A percentile compares a stretch with the other conserved stretches of the same genome.
Conservation (phyloP, 2,888 invertebrate genomes). For the Cantharis rufa region DNA sequence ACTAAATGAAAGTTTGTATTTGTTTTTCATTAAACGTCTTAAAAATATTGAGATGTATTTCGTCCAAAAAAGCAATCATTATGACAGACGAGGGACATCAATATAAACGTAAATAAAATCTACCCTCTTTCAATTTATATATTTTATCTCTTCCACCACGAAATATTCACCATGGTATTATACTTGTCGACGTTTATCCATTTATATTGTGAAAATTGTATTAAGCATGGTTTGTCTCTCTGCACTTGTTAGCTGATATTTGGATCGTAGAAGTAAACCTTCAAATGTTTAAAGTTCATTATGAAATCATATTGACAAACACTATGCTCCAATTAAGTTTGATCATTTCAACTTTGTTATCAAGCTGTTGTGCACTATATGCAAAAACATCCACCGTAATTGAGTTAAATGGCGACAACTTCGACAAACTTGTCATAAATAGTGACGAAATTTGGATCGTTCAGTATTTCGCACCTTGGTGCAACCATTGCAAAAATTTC, state of each 20-base stretch:
- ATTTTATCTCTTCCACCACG: constrained; percentile 27
- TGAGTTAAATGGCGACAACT: constrained; percentile 85
- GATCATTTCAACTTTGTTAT: background rate
- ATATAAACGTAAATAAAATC: constrained; percentile 15
- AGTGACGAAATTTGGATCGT: constrained; percentile 92
- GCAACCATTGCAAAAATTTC: constrained; percentile 86
- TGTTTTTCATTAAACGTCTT: background rate
- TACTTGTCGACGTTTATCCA: constrained; percentile 6
- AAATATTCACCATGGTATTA: constrained; percentile 17
- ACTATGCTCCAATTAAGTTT: background rate
- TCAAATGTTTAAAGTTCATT: background rate
- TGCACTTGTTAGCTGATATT: background rate
- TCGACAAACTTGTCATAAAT: constrained; percentile 79
- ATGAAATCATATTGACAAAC: background rate
- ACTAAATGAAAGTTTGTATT: background rate
- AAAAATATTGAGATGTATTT: background rate
- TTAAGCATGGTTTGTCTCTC: background rate
- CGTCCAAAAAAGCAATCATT: background rate
- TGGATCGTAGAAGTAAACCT: background rate
- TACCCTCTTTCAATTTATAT: constrained; percentile 25
- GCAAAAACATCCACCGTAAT: constrained; percentile 77
- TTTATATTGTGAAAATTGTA: background rate
- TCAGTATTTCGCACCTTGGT: constrained; percentile 97
- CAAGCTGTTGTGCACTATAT: constrained; percentile 61
- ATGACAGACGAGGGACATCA: constrained; percentile 2